Evolutionary conservation across 1,140 invertebrate genomes (phyloP), one percentile per base, ranked within the genome.

Genomic region (Ruditapes philippinarum): DNA sequence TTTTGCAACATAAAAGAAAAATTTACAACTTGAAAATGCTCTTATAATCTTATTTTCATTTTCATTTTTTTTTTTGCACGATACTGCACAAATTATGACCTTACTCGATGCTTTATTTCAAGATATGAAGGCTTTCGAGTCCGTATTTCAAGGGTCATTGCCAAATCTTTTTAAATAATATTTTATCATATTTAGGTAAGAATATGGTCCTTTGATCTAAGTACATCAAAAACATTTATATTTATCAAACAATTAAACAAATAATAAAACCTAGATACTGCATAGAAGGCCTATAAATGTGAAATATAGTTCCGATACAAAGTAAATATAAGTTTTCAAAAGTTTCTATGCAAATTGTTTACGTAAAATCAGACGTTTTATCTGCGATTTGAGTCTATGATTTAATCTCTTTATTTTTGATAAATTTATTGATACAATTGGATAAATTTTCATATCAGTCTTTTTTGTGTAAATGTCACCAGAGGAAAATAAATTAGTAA

Each of bases 131-230:
- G 22, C 19, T 25, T 38, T 33, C 38, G 33, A 40, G 38, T 70
- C 65, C 65, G 11, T 22, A 14, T 38, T 70, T 40, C 65, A 40
- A 78, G 45, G 74, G 74, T 51, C 74, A 78, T 78, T 78, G 36
- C 28, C 31, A 31, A 31, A 12, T 70, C n/a, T 22, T 82, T 65
- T 81, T 74, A 89, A 73, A 89, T 89, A 89, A 82, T 89, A 89
- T 89, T 89, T 89, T 89, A 89, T 89, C 87, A 89, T 89, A 89
- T 89, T 89, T 76, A 49, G 7, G 40, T 70, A 49, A 79, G 33
- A 68, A 54, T 25, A 36, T 17, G 45, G 5, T 36, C 68, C 87
- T 89, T 89, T 89, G 87, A 89, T 89, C 87, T 70, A 76, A 57
- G 68, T 5, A 82, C 79, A 82, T 83, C 80, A 82, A 82, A 83